Conservation (phyloP, 2,797 vertebrate genomes). For the Coregonus ussuriensis region DNA sequence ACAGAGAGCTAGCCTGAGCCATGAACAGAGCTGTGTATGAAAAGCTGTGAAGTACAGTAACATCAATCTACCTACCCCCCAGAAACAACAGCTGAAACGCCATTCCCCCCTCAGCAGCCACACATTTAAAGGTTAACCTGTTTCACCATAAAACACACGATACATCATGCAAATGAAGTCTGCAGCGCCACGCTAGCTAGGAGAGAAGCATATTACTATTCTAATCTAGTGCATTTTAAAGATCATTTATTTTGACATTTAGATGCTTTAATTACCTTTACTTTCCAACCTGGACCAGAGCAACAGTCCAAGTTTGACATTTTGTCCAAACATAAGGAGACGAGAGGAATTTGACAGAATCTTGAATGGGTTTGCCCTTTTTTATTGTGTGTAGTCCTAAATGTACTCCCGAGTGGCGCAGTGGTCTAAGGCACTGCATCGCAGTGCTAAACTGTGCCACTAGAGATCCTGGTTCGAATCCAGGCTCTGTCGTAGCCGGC, state of each 20-base stretch:
- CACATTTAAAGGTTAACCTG: slow-evolving; percentile 74
- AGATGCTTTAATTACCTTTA: slow-evolving; percentile 67
- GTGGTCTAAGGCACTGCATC: too few relatives aligned
- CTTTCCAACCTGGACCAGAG: slow-evolving; percentile 47
- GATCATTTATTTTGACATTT: slow-evolving; percentile 1
- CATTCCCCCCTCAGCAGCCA: neutral
- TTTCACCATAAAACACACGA: slow-evolving; percentile 56
- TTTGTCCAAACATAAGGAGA: slow-evolving; percentile 51
- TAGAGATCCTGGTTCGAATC: too few relatives aligned
- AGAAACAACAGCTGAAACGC: slow-evolving; percentile 57
- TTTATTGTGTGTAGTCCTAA: neutral
- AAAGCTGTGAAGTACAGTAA: slow-evolving; percentile 22
- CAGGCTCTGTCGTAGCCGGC: too few relatives aligned
- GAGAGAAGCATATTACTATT: slow-evolving; percentile 70
- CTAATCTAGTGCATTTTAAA: slow-evolving; percentile 73
- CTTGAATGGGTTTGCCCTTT: slow-evolving; percentile 18
- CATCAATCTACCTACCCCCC: slow-evolving; percentile 37
- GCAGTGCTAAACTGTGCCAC: too few relatives aligned
- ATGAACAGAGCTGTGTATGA: neutral
- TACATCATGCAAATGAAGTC: slow-evolving; percentile 72
- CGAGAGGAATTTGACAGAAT: slow-evolving; percentile 2
- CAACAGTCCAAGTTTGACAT: slow-evolving; percentile 67
- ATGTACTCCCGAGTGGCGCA: too few relatives aligned
- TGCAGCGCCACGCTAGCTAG: slow-evolving; percentile 38
- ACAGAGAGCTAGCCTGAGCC: neutral